Base-by-base conservation (phyloP, 2,888 invertebrate species). In the Agonopterix heracliana region DNA sequence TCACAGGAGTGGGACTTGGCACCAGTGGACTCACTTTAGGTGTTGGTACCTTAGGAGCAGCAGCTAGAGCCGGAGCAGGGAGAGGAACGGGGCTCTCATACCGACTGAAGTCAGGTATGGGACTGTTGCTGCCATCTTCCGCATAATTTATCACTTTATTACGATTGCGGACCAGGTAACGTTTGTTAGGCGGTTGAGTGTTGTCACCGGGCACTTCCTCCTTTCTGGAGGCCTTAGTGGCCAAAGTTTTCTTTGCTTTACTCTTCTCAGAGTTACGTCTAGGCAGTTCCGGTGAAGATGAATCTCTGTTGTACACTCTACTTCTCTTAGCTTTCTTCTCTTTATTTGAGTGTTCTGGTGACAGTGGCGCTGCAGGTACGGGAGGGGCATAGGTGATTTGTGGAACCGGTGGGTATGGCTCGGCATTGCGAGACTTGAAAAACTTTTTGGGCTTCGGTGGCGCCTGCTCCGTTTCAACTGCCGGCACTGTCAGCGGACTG, bases 401-500 rank as follows among this genome's bases (percentile, higher is more conserved):
- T 56, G 89, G 89, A 53, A 88, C 84, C 54, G 84, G 80, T 51
- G 91, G 91, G 52, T 90, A 90, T 2, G 90, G 84, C 58, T 92
- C 92, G 13, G 92, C 90, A 79, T 94, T 95, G 47, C 95, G 92
- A 70, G 95, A 96, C 74, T 96, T 96, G 74, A 96, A 96, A 79
- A 96, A 96, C 74, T 96, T 96, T 73, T 96, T 95, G 43, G 96
- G 96, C 75, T 95, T 95, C 62, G 91, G 91, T 59, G 91, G 85
- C 51, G 89, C 81, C 58, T 86, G 81, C 48, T 85, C 88, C 54
- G 89, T 82, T 64, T 88, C 88, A 60, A 89, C 86, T 48, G 89
- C 82, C 54, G 90, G 87, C 47, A 90, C 84, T 64, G 87, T 86
- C 63, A 90, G 77, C 53, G 90, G 84, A 64, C 90, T 90, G 57